Evolutionary conservation across 2,888 invertebrate species (phyloP).

Genomic region (Metalampra italica): DNA sequence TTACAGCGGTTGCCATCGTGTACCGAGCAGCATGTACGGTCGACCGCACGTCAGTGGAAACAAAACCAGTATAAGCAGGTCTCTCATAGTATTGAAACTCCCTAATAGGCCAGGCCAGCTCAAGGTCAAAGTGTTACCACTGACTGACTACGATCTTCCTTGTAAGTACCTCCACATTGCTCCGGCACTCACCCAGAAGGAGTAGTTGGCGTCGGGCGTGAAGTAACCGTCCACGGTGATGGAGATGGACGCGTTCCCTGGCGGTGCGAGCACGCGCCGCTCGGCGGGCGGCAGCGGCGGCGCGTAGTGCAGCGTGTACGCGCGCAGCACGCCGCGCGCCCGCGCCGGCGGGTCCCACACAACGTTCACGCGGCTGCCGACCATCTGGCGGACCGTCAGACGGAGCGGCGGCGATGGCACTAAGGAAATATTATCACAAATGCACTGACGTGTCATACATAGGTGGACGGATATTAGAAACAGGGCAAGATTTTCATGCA

Average conservation of each 20-base stretch:
- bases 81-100: too few species aligned
- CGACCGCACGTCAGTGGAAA: too few species aligned
- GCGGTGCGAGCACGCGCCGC: slow-evolving; percentile 55
- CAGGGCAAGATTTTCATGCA: too few species aligned
- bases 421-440: slow-evolving; percentile 27
- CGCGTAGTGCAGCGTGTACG: slow-evolving; percentile 81
- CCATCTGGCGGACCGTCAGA: slow-evolving; percentile 80
- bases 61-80: too few species aligned
- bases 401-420: slow-evolving; percentile 84
- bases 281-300: slow-evolving; percentile 82
- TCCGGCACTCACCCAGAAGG: slow-evolving; percentile 81
- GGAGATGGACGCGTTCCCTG: slow-evolving; percentile 34
- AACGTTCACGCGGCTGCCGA: slow-evolving; percentile 81
- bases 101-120: too few species aligned
- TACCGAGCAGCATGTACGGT: too few species aligned
- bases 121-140: too few species aligned
- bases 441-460: too few species aligned
- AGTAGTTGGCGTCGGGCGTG: slow-evolving; percentile 79
- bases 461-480: too few species aligned
- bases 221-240: slow-evolving; percentile 78
- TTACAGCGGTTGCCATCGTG: too few species aligned
- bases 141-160: too few species aligned
- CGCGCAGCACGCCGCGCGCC: slow-evolving; percentile 80
- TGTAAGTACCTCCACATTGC: too few species aligned
- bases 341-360: slow-evolving; percentile 83